Evolutionary conservation across 1,140 invertebrate genomes (phyloP).

Genomic region (Leucophenga varia): DNA sequence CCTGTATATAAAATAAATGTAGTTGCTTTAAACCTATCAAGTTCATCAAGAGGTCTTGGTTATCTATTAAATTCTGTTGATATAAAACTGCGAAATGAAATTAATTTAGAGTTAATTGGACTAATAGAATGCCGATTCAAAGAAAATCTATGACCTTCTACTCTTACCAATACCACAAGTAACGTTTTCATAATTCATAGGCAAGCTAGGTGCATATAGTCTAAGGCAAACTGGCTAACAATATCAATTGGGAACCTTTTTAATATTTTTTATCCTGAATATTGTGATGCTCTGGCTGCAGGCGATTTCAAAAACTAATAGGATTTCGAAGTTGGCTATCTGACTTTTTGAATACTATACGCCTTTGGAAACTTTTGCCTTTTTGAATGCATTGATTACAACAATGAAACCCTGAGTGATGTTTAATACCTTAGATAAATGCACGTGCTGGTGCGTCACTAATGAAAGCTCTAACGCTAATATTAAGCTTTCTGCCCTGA

Average conservation of each 20-base stretch:
- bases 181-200: background rate
- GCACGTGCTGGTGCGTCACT: constrained; percentile 3
- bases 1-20: background rate
- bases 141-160: constrained; percentile 1
- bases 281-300: constrained; percentile 1
- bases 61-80: background rate
- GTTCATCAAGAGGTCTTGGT: constrained; percentile 3
- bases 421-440: constrained; percentile 4
- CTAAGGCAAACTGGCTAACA: background rate
- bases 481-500: background rate
- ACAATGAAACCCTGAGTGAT: constrained; percentile 5
- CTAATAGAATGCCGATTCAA: background rate
- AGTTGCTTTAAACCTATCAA: constrained; percentile 1
- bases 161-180: background rate
- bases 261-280: background rate
- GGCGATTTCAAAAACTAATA: background rate
- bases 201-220: constrained; percentile 6
- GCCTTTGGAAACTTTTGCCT: background rate
- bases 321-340: background rate
- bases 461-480: constrained; percentile 5
- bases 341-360: constrained; percentile 1
- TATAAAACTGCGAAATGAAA: background rate
- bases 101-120: constrained; percentile 1
- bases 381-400: constrained; percentile 4
- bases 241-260: constrained; percentile 1